A percentile compares a stretch with the other conserved stretches of the same genome.
phyloP scores from a whole-genome alignment of 2,888 invertebrate genomes.

The Escarpia spicata region DNA sequence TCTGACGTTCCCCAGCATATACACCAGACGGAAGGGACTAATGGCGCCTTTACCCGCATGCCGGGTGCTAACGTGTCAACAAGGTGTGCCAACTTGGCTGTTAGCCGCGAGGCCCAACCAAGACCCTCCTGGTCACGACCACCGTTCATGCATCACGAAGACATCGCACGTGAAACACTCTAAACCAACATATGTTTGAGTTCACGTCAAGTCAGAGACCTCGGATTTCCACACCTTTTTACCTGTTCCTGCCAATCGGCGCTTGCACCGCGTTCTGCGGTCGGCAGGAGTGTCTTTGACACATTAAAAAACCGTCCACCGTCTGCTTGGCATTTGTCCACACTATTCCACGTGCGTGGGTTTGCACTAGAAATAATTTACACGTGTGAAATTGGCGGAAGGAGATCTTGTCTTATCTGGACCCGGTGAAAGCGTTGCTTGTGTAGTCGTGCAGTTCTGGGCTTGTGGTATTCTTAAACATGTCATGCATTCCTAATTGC shows the following conservation, averaged over 20 bases:
- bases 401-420: slow-evolving; percentile 3
- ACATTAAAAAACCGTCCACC: not conserved
- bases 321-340: not conserved
- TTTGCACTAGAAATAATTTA: slow-evolving; percentile 13
- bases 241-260: not conserved
- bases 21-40: no score
- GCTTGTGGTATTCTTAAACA: not conserved
- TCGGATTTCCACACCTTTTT: not conserved
- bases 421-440: not conserved
- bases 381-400: slow-evolving; percentile 13
- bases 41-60: no score
- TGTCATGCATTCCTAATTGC: not conserved
- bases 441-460: not conserved
- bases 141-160: not conserved
- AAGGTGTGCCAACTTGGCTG: no score
- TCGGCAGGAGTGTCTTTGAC: not conserved
- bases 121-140: not conserved
- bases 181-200: not conserved
- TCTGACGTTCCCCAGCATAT: no score
- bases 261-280: not conserved
- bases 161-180: not conserved
- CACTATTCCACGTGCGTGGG: not conserved
- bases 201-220: not conserved
- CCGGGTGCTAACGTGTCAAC: no score
- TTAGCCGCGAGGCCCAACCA: not conserved